Evolutionary conservation across 2,797 vertebrate species (phyloP).

Genomic region (Centroberyx gerrardi): DNA sequence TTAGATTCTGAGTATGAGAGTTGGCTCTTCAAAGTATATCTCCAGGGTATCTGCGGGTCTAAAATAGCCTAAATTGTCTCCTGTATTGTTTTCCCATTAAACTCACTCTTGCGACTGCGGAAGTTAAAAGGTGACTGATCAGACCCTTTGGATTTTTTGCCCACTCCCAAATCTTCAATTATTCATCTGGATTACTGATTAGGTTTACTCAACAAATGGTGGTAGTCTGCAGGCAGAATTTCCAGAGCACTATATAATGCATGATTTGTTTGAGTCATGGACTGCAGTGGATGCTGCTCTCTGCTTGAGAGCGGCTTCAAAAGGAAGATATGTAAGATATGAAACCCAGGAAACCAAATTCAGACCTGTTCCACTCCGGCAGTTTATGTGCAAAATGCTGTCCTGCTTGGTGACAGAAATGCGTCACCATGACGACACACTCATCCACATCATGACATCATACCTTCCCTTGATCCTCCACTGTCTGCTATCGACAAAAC

Average conservation of each 20-base stretch:
- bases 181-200: background rate
- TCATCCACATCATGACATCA: conserved; percentile 14
- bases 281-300: background rate
- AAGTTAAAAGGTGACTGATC: background rate
- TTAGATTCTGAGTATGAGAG: background rate
- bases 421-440: background rate
- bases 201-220: background rate
- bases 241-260: background rate
- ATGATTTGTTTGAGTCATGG: background rate
- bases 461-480: background rate
- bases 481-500: conserved; percentile 14
- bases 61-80: conserved; percentile 8
- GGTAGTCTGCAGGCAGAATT: background rate
- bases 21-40: conserved; percentile 6
- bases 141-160: background rate
- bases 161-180: background rate
- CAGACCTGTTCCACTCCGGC: background rate
- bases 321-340: background rate
- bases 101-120: background rate
- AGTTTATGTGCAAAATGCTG: conserved; percentile 2
- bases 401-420: background rate
- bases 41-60: background rate
- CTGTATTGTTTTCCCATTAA: background rate
- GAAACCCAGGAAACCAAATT: background rate
- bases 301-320: background rate